phyloP scores from a whole-genome alignment of 2,888 invertebrate genomes.

The Oxyteleia sp. region DNA sequence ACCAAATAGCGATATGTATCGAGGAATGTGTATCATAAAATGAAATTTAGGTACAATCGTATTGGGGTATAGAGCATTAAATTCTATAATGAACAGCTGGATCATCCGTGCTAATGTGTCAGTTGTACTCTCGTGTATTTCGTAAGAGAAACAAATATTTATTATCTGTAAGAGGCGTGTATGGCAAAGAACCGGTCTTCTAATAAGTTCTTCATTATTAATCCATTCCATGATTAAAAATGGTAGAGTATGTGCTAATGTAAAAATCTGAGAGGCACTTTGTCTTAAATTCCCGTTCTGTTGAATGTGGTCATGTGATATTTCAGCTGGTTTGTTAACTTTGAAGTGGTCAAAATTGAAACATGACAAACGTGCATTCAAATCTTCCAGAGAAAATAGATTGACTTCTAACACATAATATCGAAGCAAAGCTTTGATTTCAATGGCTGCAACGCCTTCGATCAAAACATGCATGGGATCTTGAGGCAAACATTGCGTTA shows the following conservation, averaged over 20 bases:
- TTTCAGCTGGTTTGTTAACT: slow-evolving; percentile 57
- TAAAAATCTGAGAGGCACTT: slow-evolving; percentile 42
- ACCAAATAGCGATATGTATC: slow-evolving; percentile 68
- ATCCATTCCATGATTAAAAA: slow-evolving; percentile 17
- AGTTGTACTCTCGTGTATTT: slow-evolving; percentile 28
- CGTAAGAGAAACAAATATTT: slow-evolving; percentile 30
- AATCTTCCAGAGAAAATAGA: slow-evolving; percentile 43
- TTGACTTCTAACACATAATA: slow-evolving; percentile 42
- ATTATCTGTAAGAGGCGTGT: slow-evolving; percentile 28
- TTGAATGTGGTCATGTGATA: slow-evolving; percentile 33
- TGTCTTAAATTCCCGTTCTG: slow-evolving; percentile 48
- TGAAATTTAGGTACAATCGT: slow-evolving; percentile 69
- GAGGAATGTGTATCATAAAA: slow-evolving; percentile 70
- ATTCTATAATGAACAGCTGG: slow-evolving; percentile 5
- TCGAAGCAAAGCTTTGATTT: slow-evolving; percentile 10
- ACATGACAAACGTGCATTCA: slow-evolving; percentile 53
- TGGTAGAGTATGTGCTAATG: slow-evolving; percentile 19
- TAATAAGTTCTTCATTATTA: not conserved
- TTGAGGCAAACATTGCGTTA: slow-evolving; percentile 65
- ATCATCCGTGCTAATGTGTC: slow-evolving; percentile 24
- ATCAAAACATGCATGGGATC: slow-evolving; percentile 68
- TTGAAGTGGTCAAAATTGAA: slow-evolving; percentile 62
- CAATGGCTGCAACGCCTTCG: slow-evolving; percentile 38
- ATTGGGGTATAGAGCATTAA: slow-evolving; percentile 41
- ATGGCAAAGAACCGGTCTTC: slow-evolving; percentile 11